A percentile compares a stretch with the other conserved stretches of the same genome.
phyloP scores from a whole-genome alignment of 1,140 invertebrate genomes.

The Drosophila hydei region DNA sequence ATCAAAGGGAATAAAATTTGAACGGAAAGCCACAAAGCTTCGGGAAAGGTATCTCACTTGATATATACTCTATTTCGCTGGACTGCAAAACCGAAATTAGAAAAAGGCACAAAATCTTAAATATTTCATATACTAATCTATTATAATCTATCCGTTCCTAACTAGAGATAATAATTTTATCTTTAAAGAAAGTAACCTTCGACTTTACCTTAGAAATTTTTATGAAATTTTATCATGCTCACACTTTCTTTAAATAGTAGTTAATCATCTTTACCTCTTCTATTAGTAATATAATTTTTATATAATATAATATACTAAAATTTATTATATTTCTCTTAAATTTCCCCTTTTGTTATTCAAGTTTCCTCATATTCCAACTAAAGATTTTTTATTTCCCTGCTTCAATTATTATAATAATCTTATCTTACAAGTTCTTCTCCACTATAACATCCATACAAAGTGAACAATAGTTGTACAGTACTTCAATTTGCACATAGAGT shows the following conservation, averaged over 20 bases:
- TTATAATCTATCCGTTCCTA: no score
- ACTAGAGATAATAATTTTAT: no score
- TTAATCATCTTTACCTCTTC: no score
- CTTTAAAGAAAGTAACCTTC: no score
- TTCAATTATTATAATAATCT: not conserved
- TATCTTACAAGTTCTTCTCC: not conserved
- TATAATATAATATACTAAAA: not conserved
- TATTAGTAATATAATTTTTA: no score
- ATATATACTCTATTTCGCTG: no score
- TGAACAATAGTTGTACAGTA: conserved; percentile 12
- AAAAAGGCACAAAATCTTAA: not conserved
- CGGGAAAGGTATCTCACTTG: no score
- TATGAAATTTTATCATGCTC: not conserved
- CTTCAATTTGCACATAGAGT: conserved; percentile 19
- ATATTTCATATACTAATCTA: not conserved
- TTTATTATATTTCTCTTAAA: no score
- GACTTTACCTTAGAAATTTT: no score
- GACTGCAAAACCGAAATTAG: not conserved
- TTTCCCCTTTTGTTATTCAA: not conserved
- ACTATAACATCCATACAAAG: conserved; percentile 7
- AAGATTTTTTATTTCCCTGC: no score
- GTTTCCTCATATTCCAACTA: not conserved
- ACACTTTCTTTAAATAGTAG: no score
- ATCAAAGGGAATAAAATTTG: conserved; percentile 1
- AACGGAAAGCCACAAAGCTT: not conserved